phyloP scores from a whole-genome alignment of 2,113 vertebrate genomes.

The Pyrgilauda ruficollis region DNA sequence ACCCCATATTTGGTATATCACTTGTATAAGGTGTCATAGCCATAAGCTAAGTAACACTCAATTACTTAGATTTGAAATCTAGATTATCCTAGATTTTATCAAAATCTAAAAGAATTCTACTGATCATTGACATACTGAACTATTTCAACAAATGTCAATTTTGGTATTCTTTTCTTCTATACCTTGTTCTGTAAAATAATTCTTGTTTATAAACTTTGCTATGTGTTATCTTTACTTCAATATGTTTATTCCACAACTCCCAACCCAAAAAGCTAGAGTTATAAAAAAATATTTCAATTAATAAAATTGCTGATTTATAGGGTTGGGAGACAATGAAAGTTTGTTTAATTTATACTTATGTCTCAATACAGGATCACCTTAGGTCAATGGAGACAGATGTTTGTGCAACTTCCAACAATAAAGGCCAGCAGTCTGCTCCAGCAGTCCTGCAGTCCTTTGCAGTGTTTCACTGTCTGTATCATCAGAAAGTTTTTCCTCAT shows the following conservation, averaged over 20 bases:
- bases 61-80: too few relatives aligned
- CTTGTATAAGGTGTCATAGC: background rate
- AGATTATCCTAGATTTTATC: background rate
- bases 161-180: background rate
- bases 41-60: background rate
- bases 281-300: background rate
- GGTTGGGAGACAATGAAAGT: background rate
- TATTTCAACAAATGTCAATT: background rate
- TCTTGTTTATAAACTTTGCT: background rate
- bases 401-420: background rate
- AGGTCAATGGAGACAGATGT: constrained; percentile 22
- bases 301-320: background rate
- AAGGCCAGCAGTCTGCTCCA: background rate
- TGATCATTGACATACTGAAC: background rate
- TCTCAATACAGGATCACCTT: background rate
- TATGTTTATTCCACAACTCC: background rate
- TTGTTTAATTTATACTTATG: background rate
- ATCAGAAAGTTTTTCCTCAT: background rate
- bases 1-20: background rate
- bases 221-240: background rate
- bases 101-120: background rate
- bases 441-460: background rate
- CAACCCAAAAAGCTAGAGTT: background rate
- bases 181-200: background rate
- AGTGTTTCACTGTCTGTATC: background rate